These are phyloP conservation scores for Palythoa heliodiscus DNA, from an alignment of 92 coral and sea anemone species.

Conservation along the genomic window DNA sequence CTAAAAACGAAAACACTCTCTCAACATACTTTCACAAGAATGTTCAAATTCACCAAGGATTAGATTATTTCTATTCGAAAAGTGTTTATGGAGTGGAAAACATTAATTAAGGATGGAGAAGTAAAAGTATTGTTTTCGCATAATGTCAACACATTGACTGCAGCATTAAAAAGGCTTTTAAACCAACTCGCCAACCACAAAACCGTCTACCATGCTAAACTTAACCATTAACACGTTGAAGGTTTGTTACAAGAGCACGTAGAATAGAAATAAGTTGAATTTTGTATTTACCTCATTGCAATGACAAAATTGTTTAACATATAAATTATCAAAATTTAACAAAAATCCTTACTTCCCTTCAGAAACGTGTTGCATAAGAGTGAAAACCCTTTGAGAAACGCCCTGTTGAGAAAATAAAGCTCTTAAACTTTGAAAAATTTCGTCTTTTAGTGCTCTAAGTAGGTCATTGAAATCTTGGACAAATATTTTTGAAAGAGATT, in stretches of 20 bases:
- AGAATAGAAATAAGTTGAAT: conserved; percentile 45
- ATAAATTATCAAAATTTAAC: conserved; percentile 6
- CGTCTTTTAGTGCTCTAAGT: conserved; percentile 5
- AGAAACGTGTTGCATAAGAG: conserved; percentile 20
- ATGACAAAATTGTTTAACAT: conserved; percentile 27
- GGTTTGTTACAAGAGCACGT: conserved; percentile 59
- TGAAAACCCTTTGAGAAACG: neutral
- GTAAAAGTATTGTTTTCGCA: conserved; percentile 83
- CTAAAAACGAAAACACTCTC: conserved; percentile 47
- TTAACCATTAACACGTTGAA: conserved; percentile 64
- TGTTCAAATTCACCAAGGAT: conserved; percentile 43
- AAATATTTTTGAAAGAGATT: conserved; percentile 12
- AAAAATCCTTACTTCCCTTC: neutral
- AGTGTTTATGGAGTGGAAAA: conserved; percentile 86
- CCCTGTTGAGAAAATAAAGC: conserved; percentile 27
- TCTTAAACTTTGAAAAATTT: neutral
- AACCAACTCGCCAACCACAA: conserved; percentile 69
- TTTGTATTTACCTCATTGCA: conserved; percentile 1
- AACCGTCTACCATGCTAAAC: conserved; percentile 72
- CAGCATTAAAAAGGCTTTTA: conserved; percentile 85
- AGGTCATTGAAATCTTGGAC: conserved; percentile 19
- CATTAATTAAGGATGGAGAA: conserved; percentile 92
- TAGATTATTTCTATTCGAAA: conserved; percentile 58
- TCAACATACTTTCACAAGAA: conserved; percentile 46
- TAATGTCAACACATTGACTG: conserved; percentile 99